Conservation (phyloP, 2,888 invertebrate species). For the Hydrotaea diabolus region DNA sequence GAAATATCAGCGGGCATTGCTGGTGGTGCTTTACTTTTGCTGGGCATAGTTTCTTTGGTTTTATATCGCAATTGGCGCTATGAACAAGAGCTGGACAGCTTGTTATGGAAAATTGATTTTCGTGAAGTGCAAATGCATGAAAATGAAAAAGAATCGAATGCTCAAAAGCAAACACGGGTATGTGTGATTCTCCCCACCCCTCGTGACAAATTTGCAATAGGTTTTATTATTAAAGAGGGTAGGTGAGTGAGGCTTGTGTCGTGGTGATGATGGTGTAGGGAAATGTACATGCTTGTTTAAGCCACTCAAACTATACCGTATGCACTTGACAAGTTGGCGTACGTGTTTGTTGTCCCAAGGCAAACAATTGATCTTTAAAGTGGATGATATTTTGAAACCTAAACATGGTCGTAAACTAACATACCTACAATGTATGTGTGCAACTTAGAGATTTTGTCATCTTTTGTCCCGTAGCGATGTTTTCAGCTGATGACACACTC, state of each 20-base stretch:
- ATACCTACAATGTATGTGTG: too few species aligned
- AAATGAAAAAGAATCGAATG: conserved; percentile 81
- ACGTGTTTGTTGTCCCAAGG: neutral
- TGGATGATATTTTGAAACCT: neutral
- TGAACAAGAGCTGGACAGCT: conserved; percentile 94
- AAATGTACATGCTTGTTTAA: neutral
- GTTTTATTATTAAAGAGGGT: neutral
- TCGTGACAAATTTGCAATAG: neutral
- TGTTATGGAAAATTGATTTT: conserved; percentile 97
- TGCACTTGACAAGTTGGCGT: neutral
- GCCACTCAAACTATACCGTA: neutral
- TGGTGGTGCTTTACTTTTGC: conserved; percentile 87
- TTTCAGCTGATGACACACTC: too few species aligned
- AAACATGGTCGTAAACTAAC: too few species aligned
- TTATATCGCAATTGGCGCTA: conserved; percentile 95
- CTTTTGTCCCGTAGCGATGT: too few species aligned
- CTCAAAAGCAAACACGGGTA: conserved; percentile 79
- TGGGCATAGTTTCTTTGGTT: conserved; percentile 88
- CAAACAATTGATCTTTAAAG: conserved; percentile 20
- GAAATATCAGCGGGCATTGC: conserved; percentile 91
- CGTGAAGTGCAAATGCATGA: conserved; percentile 91
- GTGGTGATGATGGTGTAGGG: neutral
- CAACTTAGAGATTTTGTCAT: too few species aligned
- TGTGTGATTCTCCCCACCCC: conserved; percentile 26
- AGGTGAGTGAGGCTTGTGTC: neutral